Conservation (phyloP, 2,888 invertebrate genomes). For the Helobdella robusta region DNA sequence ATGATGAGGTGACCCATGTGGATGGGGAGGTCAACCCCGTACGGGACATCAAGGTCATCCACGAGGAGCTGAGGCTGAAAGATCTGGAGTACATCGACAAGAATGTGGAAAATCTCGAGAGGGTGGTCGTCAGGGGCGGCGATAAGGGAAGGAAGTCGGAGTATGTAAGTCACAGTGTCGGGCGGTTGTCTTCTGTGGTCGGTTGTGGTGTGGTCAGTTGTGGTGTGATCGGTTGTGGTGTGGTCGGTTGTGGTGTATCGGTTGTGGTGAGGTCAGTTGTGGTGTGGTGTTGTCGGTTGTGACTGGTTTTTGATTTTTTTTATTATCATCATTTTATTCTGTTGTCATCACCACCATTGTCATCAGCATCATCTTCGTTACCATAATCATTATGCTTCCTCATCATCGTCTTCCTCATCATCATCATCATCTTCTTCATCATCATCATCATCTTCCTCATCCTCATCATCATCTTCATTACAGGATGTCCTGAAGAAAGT, state of each 20-base stretch:
- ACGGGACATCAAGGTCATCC: constrained; percentile 89
- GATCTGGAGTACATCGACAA: constrained; percentile 78
- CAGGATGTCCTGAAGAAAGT: constrained; percentile 79
- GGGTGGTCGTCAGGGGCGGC: constrained; percentile 62
- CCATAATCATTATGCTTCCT: too few species aligned
- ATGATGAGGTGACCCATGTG: constrained; percentile 92
- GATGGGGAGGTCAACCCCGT: constrained; percentile 97
- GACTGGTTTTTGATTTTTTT: not conserved
- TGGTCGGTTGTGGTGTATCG: not conserved
- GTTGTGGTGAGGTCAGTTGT: not conserved
- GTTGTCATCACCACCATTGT: too few species aligned
- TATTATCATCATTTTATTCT: too few species aligned
- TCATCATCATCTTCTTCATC: too few species aligned
- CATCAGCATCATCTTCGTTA: too few species aligned
- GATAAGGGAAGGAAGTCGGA: constrained; percentile 93
- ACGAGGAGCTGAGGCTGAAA: constrained; percentile 85
- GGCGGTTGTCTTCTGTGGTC: too few species aligned
- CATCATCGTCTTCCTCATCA: too few species aligned
- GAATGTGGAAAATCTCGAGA: constrained; percentile 74
- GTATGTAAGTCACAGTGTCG: constrained; percentile 68
- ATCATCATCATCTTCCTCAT: too few species aligned
- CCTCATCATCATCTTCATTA: too few species aligned
- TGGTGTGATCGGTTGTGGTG: too few species aligned
- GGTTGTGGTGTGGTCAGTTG: too few species aligned
- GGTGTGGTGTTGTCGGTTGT: not conserved